Evolutionary conservation across 2,888 invertebrate species (phyloP), one percentile per base, ranked within the genome.

Genomic region (Chaetogeoica ovagalla): DNA sequence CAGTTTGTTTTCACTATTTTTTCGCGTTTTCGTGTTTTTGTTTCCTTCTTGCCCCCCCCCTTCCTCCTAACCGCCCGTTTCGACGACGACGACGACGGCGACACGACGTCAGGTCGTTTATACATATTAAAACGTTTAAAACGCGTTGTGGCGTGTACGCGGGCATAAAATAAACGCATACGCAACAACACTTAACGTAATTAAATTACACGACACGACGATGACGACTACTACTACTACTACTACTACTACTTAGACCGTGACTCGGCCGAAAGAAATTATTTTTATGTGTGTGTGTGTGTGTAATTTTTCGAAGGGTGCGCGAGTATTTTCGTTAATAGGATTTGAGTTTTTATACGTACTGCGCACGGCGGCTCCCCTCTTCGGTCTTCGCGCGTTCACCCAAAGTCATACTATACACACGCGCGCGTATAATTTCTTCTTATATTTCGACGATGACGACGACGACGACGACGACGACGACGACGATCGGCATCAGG

Each of bases 121-220:
- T 79, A 63, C 77, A 55, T 71, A 79, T 79, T 79, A 79, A 79
- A 79, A 63, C 77, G 52, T 79, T 79, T 79, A 79, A 79, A 79
- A 63, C 77, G 52, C 70, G 69, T 62, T 39, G 75, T 57, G 77
- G 77, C 77, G 70, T 63, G 77, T 57, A n/a, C 17, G 30, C 5
- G 13, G 9, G 21, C 43, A 23, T 55, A 68, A 11, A 55, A 19
- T 48, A 13, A 11, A 69, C 55, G 23, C 39, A 1, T 7, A 13
- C 59, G 23, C 19, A 60, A 21, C 59, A 62, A n/a, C 62, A 77
- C 77, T 79, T 71, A 70, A 79, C 69, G 77, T 79, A 79, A 79
- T 79, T 79, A 79, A 79, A 79, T 79, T 79, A 77, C 60, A 8
- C 37, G 52, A 69, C 68, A 52, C n/a, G n/a, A n/a, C n/a, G n/a